Evolutionary conservation across 2,888 invertebrate genomes (phyloP), one percentile per base, ranked within the genome.

Genomic region (Acronicta psi): DNA sequence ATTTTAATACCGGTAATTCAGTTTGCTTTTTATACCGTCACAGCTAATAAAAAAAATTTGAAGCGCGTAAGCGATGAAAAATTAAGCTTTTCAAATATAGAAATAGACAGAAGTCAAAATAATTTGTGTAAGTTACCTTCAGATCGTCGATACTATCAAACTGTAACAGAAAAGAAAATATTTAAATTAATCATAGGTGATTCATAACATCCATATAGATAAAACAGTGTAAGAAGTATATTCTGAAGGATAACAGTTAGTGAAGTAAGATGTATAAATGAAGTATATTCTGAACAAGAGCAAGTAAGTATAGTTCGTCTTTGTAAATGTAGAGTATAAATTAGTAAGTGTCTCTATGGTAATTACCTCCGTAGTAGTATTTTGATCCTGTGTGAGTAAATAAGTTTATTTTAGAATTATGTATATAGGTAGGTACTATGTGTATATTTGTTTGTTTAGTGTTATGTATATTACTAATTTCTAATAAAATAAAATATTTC

Each of bases 151-250:
- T 34, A n/a, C n/a, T n/a, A 18, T 37, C 42, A 42, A 40, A 42
- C 74, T 74, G 73, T 20, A 72, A 74, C 71, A 73, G 69, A 57
- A 58, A 43, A 38, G 43, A 0, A 17, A 16, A 41, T 10, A 16
- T 1, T 7, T 52, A 42, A 56, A 2, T 34, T 6, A 2, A 29
- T 37, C 1, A 18, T 17, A 10, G 8, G 37, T 34, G 6, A 25
- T n/a, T n/a, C n/a, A 25, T 25, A 9, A 25, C 25, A 9, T 9
- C 9, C 9, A 9, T 25, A 1, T 25, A 9, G 9, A 25, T 9
- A 9, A 1, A 25, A 25, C 9, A 25, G 25, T 25, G 25, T 25
- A n/a, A n/a, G n/a, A n/a, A n/a, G n/a, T n/a, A n/a, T n/a, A n/a
- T n/a, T n/a, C n/a, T n/a, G n/a, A n/a, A n/a, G n/a, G n/a, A n/a